Base-by-base conservation (phyloP, 2,113 vertebrate species). In the Lophochroa leadbeateri region DNA sequence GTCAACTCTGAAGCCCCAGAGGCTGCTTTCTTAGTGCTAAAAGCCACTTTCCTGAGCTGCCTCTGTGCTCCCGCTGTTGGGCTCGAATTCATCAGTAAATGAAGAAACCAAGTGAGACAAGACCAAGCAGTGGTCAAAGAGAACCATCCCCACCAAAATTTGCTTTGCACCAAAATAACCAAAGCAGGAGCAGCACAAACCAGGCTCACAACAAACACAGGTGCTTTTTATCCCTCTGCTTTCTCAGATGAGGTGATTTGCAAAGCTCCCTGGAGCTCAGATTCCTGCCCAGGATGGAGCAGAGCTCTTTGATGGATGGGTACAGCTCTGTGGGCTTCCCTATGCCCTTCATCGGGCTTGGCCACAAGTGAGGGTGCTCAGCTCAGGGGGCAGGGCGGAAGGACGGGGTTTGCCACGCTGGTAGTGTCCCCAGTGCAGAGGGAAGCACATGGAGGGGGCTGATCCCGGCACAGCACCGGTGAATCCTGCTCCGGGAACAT, bases 221-320 rank as follows among this genome's bases (percentile, higher is more conserved):
- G 41, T 2, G 0, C 1, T 14, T 47, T 50, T 19, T 3, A 4
- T 64, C 23, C 2, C 2, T 41, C 33, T 9, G 0, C 27, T 86
- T 60, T 61, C 72, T 29, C 33, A 37, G 28, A 15, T 0, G 2
- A 43, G 35, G 13, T 1, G 23, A 33, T 52, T 11, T 50, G 63
- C 63, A 65, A 71, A 91, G 60, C 81, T 55, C 20, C 33, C 10
- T 35, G 0, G 16, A 39, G 60, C 64, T 28, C 77, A 13, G 71
- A 18, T 27, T 20, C 12, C 25, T 37, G 29, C 43, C 41, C 25
- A 3, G 41, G 35, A 13, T 33, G 5, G 2, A 58, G 11, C 29
- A 4, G 29, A 44, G 70, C 44, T 47, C 50, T 68, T 28, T 0
- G 3, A 11, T 1, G 5, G 9, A 11, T 6, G 6, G 58, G 31